Evolutionary conservation across 1,140 invertebrate genomes (phyloP).

Genomic region (Drosophila nikananu): DNA sequence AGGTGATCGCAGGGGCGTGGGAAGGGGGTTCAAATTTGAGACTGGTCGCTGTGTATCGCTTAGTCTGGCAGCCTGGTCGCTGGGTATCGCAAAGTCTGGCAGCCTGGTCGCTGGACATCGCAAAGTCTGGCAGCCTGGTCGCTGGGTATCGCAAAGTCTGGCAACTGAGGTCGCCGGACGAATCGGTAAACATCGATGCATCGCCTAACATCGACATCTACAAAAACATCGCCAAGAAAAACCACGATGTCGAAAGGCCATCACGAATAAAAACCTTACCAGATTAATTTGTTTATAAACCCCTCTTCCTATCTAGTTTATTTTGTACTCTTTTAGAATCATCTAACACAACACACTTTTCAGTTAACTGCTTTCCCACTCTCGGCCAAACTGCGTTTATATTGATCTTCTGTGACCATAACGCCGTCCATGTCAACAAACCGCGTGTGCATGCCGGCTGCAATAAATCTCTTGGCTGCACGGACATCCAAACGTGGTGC

Average conservation of each 20-base stretch:
- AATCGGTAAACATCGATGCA: too few relatives aligned
- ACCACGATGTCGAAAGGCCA: too few relatives aligned
- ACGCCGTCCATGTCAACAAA: constrained; percentile 58
- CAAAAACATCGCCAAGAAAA: too few relatives aligned
- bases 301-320: constrained; percentile 5
- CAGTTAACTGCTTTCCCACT: constrained; percentile 1
- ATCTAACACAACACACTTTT: neutral
- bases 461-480: constrained; percentile 59
- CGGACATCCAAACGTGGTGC: constrained; percentile 52
- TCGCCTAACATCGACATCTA: too few relatives aligned
- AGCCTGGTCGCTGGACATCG: too few relatives aligned
- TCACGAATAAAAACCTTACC: neutral
- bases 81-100: too few relatives aligned
- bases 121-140: too few relatives aligned
- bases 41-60: too few relatives aligned
- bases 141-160: too few relatives aligned
- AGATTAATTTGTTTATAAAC: neutral
- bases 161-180: too few relatives aligned
- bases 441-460: constrained; percentile 53
- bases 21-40: neutral
- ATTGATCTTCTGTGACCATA: constrained; percentile 53
- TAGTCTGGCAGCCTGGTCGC: too few relatives aligned
- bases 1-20: constrained; percentile 16
- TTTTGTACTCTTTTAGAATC: neutral
- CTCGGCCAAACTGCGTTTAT: constrained; percentile 28